Evolutionary conservation across 2,113 vertebrate species (phyloP).

Genomic region (Salvelinus sp.): DNA sequence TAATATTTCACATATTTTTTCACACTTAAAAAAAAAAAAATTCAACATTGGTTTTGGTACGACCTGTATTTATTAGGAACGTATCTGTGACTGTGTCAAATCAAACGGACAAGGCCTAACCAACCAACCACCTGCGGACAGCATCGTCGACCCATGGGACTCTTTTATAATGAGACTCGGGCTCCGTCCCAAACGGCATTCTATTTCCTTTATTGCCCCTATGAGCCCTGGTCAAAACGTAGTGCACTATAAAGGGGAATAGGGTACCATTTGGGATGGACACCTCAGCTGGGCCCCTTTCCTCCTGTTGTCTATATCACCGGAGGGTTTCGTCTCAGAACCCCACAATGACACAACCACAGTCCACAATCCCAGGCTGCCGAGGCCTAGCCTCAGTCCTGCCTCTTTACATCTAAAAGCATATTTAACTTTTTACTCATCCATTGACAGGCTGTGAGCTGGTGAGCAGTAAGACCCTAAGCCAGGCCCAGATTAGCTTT

Average conservation of each 20-base stretch:
- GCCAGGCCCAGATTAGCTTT: slow-evolving; percentile 79
- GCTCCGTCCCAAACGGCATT: no score
- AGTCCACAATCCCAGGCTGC: slow-evolving; percentile 44
- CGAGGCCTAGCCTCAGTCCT: slow-evolving; percentile 47
- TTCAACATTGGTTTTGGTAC: no score
- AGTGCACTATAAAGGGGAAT: no score
- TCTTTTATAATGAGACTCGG: not conserved
- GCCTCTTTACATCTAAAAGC: slow-evolving; percentile 78
- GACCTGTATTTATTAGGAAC: no score
- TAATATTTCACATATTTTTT: no score
- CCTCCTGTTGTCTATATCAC: not conserved
- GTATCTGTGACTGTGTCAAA: no score
- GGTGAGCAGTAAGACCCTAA: slow-evolving; percentile 66
- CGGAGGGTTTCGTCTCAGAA: slow-evolving; percentile 38
- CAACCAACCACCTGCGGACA: no score
- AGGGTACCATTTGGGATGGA: not conserved
- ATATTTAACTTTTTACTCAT: slow-evolving; percentile 78
- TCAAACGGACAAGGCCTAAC: no score
- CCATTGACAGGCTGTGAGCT: slow-evolving; percentile 63
- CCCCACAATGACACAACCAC: slow-evolving; percentile 62
- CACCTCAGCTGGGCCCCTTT: not conserved
- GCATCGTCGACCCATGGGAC: not conserved
- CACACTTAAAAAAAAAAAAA: no score
- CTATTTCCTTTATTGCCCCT: no score
- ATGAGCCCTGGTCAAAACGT: no score